Percentiles rank a stretch among this genome's conserved stretches.
Evolutionary conservation across 2,113 vertebrate species (phyloP).

Genomic region (Agelaius tricolor): DNA sequence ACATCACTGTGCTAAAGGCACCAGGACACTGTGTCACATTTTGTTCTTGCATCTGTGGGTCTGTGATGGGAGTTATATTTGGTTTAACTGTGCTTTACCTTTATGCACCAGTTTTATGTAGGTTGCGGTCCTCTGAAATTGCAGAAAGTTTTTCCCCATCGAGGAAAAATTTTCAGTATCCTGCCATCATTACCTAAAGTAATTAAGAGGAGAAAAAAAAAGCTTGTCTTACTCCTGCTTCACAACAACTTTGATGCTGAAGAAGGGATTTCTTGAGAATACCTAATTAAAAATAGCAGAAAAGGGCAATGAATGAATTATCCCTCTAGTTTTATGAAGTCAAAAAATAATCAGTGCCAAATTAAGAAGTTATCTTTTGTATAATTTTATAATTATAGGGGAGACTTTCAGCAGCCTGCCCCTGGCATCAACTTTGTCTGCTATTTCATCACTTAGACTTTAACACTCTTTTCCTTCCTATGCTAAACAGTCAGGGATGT

Average conservation of each 20-base stretch:
- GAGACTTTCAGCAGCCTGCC: background rate
- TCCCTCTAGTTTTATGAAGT: constrained; percentile 20
- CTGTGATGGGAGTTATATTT: background rate
- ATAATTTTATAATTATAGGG: constrained; percentile 54
- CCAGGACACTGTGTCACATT: accelerated
- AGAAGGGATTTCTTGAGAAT: constrained; percentile 38
- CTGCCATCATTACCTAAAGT: background rate
- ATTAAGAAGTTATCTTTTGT: constrained; percentile 35
- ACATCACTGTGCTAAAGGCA: background rate
- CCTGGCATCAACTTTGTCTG: constrained; percentile 16
- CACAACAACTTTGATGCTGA: background rate
- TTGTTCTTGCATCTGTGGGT: background rate
- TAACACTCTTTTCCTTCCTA: background rate
- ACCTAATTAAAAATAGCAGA: constrained; percentile 38
- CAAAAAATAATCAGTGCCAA: constrained; percentile 49
- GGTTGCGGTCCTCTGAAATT: background rate
- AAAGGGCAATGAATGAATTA: constrained; percentile 68
- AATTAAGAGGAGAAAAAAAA: background rate
- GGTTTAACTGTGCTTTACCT: background rate
- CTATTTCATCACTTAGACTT: background rate
- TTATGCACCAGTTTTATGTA: background rate
- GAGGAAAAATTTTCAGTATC: background rate
- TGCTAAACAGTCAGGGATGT: background rate
- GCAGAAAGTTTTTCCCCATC: background rate
- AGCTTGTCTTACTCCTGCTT: background rate